Evolutionary conservation across 1,140 invertebrate species (phyloP).

Genomic region (Pararge aegeria): DNA sequence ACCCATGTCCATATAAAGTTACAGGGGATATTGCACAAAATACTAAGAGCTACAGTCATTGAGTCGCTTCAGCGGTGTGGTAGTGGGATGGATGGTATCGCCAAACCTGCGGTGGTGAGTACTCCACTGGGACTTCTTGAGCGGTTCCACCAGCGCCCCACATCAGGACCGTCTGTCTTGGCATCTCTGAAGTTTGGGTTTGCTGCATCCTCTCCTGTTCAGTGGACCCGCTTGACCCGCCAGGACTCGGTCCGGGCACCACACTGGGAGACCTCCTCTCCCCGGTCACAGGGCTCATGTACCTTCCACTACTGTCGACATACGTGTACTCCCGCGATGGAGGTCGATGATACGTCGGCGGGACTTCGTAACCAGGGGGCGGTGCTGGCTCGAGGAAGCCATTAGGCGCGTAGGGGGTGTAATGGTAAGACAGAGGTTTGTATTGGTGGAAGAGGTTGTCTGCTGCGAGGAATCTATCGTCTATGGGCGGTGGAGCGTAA

Average conservation of each 20-base stretch:
- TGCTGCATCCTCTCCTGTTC: slow-evolving; percentile 61
- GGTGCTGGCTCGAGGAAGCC: slow-evolving; percentile 87
- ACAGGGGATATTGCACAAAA: slow-evolving; percentile 30
- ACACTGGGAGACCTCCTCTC: slow-evolving; percentile 80
- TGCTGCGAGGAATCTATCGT: slow-evolving; percentile 87
- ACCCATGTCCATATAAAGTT: background rate
- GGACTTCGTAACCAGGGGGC: slow-evolving; percentile 73
- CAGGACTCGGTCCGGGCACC: slow-evolving; percentile 64
- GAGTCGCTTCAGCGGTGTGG: slow-evolving; percentile 74
- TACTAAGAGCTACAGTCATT: slow-evolving; percentile 52
- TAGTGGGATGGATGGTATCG: slow-evolving; percentile 73
- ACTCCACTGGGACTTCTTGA: slow-evolving; percentile 65
- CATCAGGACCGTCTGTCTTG: slow-evolving; percentile 92
- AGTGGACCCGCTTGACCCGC: slow-evolving; percentile 58
- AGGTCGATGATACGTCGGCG: slow-evolving; percentile 63
- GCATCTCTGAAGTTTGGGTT: slow-evolving; percentile 81
- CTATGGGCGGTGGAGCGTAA: slow-evolving; percentile 86
- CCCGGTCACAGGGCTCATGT: slow-evolving; percentile 66
- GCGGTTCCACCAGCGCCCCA: slow-evolving; percentile 84
- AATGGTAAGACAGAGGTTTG: slow-evolving; percentile 87
- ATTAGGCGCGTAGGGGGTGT: slow-evolving; percentile 85
- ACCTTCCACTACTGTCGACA: slow-evolving; percentile 69
- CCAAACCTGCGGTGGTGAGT: slow-evolving; percentile 74
- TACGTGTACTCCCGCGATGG: slow-evolving; percentile 80
- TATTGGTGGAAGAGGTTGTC: slow-evolving; percentile 94